Evolutionary conservation across 2,113 vertebrate species (phyloP).

Genomic region (Perca flavescens): DNA sequence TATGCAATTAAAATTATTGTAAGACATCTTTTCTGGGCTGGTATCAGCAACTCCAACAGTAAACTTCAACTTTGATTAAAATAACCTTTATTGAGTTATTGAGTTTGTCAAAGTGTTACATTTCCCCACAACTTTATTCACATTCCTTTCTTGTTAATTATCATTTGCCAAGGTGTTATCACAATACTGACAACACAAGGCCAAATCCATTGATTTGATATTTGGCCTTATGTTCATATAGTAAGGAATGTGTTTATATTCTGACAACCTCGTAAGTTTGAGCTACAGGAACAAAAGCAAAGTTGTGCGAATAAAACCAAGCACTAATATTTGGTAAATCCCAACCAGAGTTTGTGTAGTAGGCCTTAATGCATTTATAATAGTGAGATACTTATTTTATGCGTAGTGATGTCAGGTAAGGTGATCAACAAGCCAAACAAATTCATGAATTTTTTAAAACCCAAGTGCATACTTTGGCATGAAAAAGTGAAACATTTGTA

Average conservation of each 20-base stretch:
- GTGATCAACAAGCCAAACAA: slow-evolving; percentile 8
- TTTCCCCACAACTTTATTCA: not conserved
- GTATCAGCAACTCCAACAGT: not conserved
- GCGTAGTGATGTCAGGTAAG: slow-evolving; percentile 14
- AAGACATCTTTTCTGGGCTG: not conserved
- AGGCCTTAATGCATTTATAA: not conserved
- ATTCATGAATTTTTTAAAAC: slow-evolving; percentile 51
- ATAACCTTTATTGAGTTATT: not conserved
- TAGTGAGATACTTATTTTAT: not conserved
- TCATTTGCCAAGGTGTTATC: not conserved
- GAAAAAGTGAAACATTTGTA: slow-evolving; percentile 19
- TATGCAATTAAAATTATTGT: not conserved
- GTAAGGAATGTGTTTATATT: too few species aligned
- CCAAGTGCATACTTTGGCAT: slow-evolving; percentile 39
- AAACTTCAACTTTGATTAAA: not conserved
- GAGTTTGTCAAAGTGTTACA: too few species aligned
- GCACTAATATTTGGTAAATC: too few species aligned
- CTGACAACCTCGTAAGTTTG: too few species aligned
- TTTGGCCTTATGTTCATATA: too few species aligned
- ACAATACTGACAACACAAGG: not conserved
- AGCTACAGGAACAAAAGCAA: not conserved
- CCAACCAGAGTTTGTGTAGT: too few species aligned
- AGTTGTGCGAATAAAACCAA: not conserved
- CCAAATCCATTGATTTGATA: too few species aligned
- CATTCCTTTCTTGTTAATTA: not conserved